phyloP scores from a whole-genome alignment of 2,113 vertebrate species.

The Sinocyclocheilus grahami region DNA sequence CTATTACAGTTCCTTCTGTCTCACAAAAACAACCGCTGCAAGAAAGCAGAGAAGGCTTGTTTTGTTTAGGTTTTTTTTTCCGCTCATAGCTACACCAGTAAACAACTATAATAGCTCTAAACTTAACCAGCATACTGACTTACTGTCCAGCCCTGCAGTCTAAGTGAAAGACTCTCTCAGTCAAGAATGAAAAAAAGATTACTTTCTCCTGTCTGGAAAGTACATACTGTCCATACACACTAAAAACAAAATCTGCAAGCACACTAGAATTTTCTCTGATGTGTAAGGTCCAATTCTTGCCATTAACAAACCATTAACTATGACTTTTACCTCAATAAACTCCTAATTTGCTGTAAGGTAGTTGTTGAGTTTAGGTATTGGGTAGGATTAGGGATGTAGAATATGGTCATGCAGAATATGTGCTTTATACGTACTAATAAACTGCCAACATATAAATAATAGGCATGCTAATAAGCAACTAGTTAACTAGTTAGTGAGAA shows the following conservation, averaged over 20 bases:
- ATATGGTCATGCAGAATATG: too few relatives aligned
- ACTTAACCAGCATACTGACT: slow-evolving; percentile 13
- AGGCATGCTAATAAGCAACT: too few relatives aligned
- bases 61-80: not conserved
- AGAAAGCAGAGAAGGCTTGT: not conserved
- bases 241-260: not conserved
- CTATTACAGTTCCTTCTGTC: not conserved
- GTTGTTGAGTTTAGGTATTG: too few relatives aligned
- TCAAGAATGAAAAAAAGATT: slow-evolving; percentile 11
- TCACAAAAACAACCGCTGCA: not conserved
- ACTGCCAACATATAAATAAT: too few relatives aligned
- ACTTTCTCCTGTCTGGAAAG: not conserved
- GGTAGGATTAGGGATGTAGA: too few relatives aligned
- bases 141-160: slow-evolving; percentile 16
- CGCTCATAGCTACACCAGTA: not conserved
- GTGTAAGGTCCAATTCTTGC: not conserved
- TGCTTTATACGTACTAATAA: too few relatives aligned
- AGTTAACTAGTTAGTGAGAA: too few relatives aligned
- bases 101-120: not conserved
- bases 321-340: too few relatives aligned
- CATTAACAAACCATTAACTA: too few relatives aligned
- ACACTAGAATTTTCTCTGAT: not conserved
- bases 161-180: not conserved
- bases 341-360: too few relatives aligned
- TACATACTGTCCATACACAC: not conserved